Evolutionary conservation across 1,140 invertebrate species (phyloP).

Genomic region (Tachypleus tridentatus): DNA sequence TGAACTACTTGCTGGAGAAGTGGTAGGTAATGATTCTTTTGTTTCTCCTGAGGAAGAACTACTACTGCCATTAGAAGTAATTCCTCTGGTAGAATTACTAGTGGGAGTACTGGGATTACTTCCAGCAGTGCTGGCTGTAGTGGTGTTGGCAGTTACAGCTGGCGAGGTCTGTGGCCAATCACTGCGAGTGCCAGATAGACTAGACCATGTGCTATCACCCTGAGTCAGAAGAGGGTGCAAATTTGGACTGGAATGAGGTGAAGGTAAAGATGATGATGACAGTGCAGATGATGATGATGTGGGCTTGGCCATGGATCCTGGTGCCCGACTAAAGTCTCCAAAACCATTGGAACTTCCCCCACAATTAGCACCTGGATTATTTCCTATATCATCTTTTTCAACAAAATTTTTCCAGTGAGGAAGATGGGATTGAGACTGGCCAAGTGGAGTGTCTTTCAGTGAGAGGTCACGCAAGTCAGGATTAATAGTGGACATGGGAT

Average conservation of each 20-base stretch:
- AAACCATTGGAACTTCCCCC: constrained; percentile 30
- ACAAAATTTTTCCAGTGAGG: constrained; percentile 82
- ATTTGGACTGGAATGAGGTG: constrained; percentile 51
- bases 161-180: constrained; percentile 5
- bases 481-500: constrained; percentile 45
- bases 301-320: constrained; percentile 65
- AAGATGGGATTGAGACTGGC: constrained; percentile 58
- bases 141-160: too few relatives aligned
- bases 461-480: constrained; percentile 64
- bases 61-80: not conserved
- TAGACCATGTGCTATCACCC: constrained; percentile 39
- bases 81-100: constrained; percentile 14
- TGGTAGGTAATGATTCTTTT: not conserved
- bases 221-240: constrained; percentile 51
- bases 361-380: not conserved
- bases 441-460: constrained; percentile 47
- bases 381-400: constrained; percentile 52
- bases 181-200: constrained; percentile 11
- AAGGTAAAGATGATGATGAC: constrained; percentile 37
- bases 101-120: constrained; percentile 17
- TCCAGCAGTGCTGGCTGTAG: constrained; percentile 10
- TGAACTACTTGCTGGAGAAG: not conserved
- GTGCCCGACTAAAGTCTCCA: constrained; percentile 73
- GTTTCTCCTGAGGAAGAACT: not conserved
- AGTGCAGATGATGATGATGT: constrained; percentile 33